A percentile compares a stretch with the other conserved stretches of the same genome.
Conservation (phyloP, 1,140 invertebrate genomes). For the Sycobia sp. region DNA sequence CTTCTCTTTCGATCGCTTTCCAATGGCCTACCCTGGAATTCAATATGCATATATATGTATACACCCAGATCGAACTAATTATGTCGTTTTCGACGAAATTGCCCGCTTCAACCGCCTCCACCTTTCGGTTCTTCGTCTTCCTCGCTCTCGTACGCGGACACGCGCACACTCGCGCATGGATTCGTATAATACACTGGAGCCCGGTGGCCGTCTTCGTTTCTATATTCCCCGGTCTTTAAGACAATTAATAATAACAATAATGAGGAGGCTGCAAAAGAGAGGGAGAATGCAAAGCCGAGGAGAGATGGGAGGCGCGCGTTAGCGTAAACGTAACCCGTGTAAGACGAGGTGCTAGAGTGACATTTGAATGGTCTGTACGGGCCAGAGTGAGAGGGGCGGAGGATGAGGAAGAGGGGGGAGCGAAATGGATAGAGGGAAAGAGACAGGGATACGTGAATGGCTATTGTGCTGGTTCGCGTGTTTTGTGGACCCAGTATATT, state of each 20-base stretch:
- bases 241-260: conserved; percentile 26
- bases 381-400: conserved; percentile 8
- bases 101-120: not conserved
- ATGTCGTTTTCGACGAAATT: conserved; percentile 36
- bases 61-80: conserved; percentile 45
- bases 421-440: no score
- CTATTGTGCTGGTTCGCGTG: conserved; percentile 44
- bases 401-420: no score
- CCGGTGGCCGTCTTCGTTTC: no score
- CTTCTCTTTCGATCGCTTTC: no score
- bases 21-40: no score
- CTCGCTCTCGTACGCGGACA: not conserved
- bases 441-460: no score
- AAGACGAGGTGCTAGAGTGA: conserved; percentile 60
- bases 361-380: conserved; percentile 61
- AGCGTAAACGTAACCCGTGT: no score
- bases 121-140: not conserved
- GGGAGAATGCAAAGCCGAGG: not conserved
- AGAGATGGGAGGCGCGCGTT: not conserved
- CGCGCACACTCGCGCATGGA: no score
- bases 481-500: conserved; percentile 18
- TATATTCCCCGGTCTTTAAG: conserved; percentile 4
- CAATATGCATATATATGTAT: no score
- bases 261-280: conserved; percentile 1
- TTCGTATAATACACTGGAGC: no score